These are phyloP conservation scores for Schizaphis graminum DNA, from an alignment of 2,888 invertebrate genomes.

Conservation along the genomic window DNA sequence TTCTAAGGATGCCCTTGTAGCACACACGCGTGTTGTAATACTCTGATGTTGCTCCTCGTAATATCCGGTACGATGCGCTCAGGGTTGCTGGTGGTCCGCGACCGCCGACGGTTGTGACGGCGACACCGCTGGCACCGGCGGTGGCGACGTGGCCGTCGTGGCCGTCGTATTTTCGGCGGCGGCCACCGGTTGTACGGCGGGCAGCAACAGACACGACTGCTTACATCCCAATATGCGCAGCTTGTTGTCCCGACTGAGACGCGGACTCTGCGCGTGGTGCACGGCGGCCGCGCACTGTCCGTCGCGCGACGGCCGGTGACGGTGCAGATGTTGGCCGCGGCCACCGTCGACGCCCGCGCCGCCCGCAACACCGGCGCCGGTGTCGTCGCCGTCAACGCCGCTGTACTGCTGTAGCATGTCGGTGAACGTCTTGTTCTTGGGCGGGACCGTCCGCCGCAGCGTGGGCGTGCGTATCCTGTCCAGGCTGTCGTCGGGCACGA, in stretches of 20 bases:
- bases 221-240: slow-evolving; percentile 69
- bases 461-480: slow-evolving; percentile 65
- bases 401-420: slow-evolving; percentile 57
- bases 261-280: slow-evolving; percentile 68
- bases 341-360: background rate
- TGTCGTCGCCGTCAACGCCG: slow-evolving; percentile 42
- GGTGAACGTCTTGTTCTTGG: slow-evolving; percentile 55
- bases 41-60: background rate
- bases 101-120: background rate
- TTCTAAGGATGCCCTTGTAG: background rate
- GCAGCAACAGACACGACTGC: slow-evolving; percentile 69
- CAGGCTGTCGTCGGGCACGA: slow-evolving; percentile 55
- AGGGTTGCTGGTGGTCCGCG: background rate
- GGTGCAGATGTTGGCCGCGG: background rate
- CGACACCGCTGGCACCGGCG: background rate
- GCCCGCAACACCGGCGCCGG: background rate
- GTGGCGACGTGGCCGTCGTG: background rate
- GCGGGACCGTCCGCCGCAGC: slow-evolving; percentile 57
- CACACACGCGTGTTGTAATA: background rate
- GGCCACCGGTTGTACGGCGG: slow-evolving; percentile 67
- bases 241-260: slow-evolving; percentile 69
- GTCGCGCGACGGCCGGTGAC: slow-evolving; percentile 48
- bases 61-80: background rate
- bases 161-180: background rate
- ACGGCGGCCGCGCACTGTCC: slow-evolving; percentile 52